Percentiles rank a stretch among this genome's conserved stretches.
These are phyloP conservation scores for Loris lydekkerianus DNA, from an alignment of 2,797 vertebrate genomes.

Conservation along the genomic window DNA sequence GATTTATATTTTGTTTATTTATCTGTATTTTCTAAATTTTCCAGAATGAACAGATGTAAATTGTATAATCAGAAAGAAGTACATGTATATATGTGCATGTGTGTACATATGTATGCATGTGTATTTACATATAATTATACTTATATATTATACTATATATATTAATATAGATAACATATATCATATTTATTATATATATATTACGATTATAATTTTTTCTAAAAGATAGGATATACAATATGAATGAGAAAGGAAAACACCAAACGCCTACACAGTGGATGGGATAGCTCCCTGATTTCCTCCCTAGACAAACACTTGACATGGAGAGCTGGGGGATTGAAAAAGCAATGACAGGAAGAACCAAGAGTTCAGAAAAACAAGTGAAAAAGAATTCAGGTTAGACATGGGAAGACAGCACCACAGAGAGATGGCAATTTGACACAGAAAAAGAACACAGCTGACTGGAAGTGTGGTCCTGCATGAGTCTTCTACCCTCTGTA, in stretches of 20 bases:
- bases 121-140: neutral
- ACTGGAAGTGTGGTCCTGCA: neutral
- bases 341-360: constrained; percentile 91
- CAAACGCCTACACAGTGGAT: constrained; percentile 66
- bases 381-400: constrained; percentile 70
- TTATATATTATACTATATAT: neutral
- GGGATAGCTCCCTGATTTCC: constrained; percentile 93
- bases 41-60: constrained; percentile 6
- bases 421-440: constrained; percentile 41
- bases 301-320: constrained; percentile 90
- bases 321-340: constrained; percentile 91
- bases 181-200: neutral
- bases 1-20: neutral
- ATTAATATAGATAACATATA: too few relatives aligned
- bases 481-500: neutral
- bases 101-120: neutral
- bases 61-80: neutral
- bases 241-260: constrained; percentile 34
- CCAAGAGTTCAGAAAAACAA: constrained; percentile 83
- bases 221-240: neutral
- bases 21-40: constrained; percentile 42
- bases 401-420: constrained; percentile 65
- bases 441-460: neutral
- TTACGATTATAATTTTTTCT: neutral
- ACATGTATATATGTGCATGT: neutral